These are phyloP conservation scores for Eupithecia tripunctaria DNA, from an alignment of 2,888 invertebrate species.

Conservation along the genomic window DNA sequence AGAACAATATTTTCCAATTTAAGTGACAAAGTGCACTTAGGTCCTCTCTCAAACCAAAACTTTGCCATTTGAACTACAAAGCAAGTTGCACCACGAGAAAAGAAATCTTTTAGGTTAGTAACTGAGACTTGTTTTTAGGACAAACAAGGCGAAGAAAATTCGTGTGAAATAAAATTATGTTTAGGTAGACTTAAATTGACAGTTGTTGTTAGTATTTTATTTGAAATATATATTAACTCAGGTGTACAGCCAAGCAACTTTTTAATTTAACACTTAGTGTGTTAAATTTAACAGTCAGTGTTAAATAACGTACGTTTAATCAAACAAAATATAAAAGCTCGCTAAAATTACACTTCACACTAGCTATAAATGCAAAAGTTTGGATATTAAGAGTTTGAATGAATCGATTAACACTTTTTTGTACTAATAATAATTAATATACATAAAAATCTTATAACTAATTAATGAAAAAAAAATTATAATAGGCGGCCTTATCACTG, in stretches of 20 bases:
- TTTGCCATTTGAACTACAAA: conserved; percentile 80
- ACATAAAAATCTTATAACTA: too few relatives aligned
- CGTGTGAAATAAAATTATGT: background rate
- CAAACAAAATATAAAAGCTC: too few relatives aligned
- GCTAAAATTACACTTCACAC: too few relatives aligned
- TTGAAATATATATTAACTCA: background rate
- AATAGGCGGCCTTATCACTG: too few relatives aligned
- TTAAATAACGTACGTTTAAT: too few relatives aligned
- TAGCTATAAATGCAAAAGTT: too few relatives aligned
- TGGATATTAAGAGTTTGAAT: too few relatives aligned
- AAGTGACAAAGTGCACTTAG: conserved; percentile 84
- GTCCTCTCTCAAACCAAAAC: conserved; percentile 81
- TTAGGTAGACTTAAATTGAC: background rate
- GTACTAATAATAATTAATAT: too few relatives aligned
- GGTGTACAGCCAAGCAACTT: background rate
- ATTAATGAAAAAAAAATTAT: too few relatives aligned
- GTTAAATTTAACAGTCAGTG: too few relatives aligned
- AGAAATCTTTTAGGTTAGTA: conserved; percentile 58
- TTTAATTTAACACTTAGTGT: too few relatives aligned
- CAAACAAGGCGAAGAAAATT: conserved; percentile 10
- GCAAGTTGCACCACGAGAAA: conserved; percentile 63
- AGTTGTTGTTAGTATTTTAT: background rate
- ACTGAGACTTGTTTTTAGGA: conserved; percentile 42
- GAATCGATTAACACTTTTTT: too few relatives aligned
- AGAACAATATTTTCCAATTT: conserved; percentile 83